Evolutionary conservation across 2,888 invertebrate species (phyloP).

Genomic region (Eilema depressum): DNA sequence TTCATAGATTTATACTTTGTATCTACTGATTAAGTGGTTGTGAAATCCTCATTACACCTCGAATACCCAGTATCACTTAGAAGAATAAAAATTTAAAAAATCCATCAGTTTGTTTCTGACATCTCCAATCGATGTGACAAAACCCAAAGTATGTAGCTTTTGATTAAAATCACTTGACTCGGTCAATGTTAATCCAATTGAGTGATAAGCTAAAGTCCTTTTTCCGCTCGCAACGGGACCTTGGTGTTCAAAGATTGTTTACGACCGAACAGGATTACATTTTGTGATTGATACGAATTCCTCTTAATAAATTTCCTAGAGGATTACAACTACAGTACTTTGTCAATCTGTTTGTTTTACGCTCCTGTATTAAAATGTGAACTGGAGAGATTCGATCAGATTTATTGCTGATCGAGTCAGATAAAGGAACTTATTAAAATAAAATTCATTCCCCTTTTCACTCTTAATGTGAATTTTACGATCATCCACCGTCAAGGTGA

Average conservation of each 20-base stretch:
- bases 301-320: slow-evolving; percentile 73
- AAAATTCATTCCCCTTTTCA: slow-evolving; percentile 63
- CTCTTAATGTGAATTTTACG: slow-evolving; percentile 63
- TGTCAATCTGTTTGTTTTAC: slow-evolving; percentile 74
- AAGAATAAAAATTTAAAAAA: not conserved
- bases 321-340: slow-evolving; percentile 65
- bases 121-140: not conserved
- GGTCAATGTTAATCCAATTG: slow-evolving; percentile 1
- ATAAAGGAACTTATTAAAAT: slow-evolving; percentile 71
- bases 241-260: slow-evolving; percentile 70
- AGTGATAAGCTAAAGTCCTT: slow-evolving; percentile 10
- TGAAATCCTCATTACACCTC: too few relatives aligned
- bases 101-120: not conserved
- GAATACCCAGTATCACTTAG: too few relatives aligned
- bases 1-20: too few relatives aligned
- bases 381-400: slow-evolving; percentile 60
- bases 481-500: slow-evolving; percentile 35
- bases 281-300: slow-evolving; percentile 82
- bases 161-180: slow-evolving; percentile 6
- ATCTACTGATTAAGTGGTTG: too few relatives aligned
- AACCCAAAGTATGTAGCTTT: not conserved
- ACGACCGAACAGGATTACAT: slow-evolving; percentile 78
- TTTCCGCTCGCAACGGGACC: slow-evolving; percentile 34
- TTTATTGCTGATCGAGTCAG: slow-evolving; percentile 66
- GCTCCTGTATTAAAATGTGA: slow-evolving; percentile 67